Base-by-base conservation (phyloP, 2,113 vertebrate species). In the Astur gentilis region DNA sequence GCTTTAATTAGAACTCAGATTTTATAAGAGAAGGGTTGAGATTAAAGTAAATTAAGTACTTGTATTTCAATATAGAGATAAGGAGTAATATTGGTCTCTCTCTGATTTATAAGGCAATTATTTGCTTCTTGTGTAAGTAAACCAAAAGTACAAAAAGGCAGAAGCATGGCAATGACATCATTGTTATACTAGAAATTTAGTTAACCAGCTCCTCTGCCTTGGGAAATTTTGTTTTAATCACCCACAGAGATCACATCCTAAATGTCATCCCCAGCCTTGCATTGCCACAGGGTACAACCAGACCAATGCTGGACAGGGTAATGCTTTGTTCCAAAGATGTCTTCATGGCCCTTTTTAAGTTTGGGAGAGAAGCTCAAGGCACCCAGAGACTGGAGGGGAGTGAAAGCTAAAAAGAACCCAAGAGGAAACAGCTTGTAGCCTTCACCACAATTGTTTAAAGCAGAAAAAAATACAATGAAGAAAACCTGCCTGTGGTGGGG, bases 131-230 rank as follows among this genome's bases (percentile, higher is more conserved):
- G 31, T 40, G 26, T 60, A 92, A 67, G 50, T 31, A 52, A 80
- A 61, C 54, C n/a, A 61, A 15, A 79, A 83, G 91, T 77, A 31
- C 93, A 92, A 96, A 92, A 96, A 93, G 87, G 89, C 88, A 66
- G 57, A 44, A 26, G 32, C 19, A 5, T 0, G 9, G 34, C 38
- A 44, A 9, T 44, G 55, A 29, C 23, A 7, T 62, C 82, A 9
- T 11, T n/a, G 16, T 31, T 75, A 29, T 14, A 21, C 11, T n/a
- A 47, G 71, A 91, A 65, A 67, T 58, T 20, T 31, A 55, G 7
- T 52, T 83, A 87, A n/a, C 26, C n/a, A 42, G n/a, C 70, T 82
- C 31, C 54, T 90, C 40, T 93, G 69, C 36, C 26, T 47, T 44
- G 57, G 44, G 47, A 69, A 27, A 22, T 73, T 69, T 47, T 93